Evolutionary conservation across 1,140 invertebrate species (phyloP).

Genomic region (Neodiprion virginianus): DNA sequence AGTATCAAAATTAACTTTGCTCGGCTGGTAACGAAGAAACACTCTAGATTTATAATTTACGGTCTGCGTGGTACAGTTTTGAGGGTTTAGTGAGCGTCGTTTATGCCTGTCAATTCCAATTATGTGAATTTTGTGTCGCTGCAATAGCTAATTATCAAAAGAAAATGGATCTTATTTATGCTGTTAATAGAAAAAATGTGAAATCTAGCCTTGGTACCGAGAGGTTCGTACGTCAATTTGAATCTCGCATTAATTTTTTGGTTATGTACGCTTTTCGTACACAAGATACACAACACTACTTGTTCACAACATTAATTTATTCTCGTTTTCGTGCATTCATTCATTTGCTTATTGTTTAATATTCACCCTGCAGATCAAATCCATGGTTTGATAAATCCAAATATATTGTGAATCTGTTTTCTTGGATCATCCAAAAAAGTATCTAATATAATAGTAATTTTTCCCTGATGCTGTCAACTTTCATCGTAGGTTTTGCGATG

Average conservation of each 20-base stretch:
- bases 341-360: constrained; percentile 39
- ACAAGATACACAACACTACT: constrained; percentile 15
- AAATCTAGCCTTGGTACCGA: constrained; percentile 62
- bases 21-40: no score
- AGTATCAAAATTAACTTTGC: no score
- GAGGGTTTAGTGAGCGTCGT: no score
- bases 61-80: no score
- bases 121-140: no score
- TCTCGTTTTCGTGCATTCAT: constrained; percentile 25
- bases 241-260: no score
- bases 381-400: not conserved
- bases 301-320: constrained; percentile 8
- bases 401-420: not conserved
- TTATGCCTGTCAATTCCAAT: no score
- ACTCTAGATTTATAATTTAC: no score
- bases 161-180: constrained; percentile 66
- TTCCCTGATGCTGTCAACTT: constrained; percentile 36
- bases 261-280: no score
- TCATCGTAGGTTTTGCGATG: constrained; percentile 58
- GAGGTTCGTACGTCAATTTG: constrained; percentile 48
- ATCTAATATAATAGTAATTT: constrained; percentile 16
- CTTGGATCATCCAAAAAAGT: constrained; percentile 14
- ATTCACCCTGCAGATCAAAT: constrained; percentile 27
- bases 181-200: constrained; percentile 62
- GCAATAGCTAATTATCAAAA: no score